Conservation (phyloP, 1,140 invertebrate genomes). For the Odontomachus brunneus region DNA sequence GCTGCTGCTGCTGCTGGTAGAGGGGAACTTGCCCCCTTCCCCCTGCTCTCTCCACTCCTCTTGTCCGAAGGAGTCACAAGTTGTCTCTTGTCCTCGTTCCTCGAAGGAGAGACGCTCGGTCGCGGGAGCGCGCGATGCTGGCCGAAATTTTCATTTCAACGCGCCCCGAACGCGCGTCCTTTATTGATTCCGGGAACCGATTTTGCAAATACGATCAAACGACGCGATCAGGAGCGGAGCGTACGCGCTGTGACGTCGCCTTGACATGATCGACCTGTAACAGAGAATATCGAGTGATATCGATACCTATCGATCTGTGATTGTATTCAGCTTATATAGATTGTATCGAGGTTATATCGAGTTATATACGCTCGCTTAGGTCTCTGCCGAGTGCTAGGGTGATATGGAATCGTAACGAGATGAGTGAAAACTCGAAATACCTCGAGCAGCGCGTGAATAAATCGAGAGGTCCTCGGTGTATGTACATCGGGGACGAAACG, state of each 20-base stretch:
- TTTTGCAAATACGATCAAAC: conserved; percentile 12
- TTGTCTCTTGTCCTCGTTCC: conserved; percentile 76
- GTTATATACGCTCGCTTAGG: too few species aligned
- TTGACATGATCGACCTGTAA: background rate
- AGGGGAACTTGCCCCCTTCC: conserved; percentile 72
- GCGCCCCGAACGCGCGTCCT: background rate
- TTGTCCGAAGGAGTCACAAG: conserved; percentile 56
- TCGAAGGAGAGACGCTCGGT: conserved; percentile 43
- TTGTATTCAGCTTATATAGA: too few species aligned
- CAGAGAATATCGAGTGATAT: too few species aligned
- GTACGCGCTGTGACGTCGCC: background rate
- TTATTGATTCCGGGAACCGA: conserved; percentile 32
- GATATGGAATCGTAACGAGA: too few species aligned
- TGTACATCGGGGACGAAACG: background rate
- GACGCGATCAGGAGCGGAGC: background rate
- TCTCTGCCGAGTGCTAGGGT: too few species aligned
- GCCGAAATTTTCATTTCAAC: conserved; percentile 56
- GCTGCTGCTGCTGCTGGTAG: conserved; percentile 48
- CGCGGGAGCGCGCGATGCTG: conserved; percentile 5
- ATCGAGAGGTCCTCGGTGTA: background rate
- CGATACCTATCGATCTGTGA: too few species aligned
- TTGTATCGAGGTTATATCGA: too few species aligned
- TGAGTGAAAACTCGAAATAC: background rate
- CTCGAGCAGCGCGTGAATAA: conserved; percentile 8
- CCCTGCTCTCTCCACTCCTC: conserved; percentile 53